Conservation (phyloP, 2,888 invertebrate species). For the Drosophila diplacantha region DNA sequence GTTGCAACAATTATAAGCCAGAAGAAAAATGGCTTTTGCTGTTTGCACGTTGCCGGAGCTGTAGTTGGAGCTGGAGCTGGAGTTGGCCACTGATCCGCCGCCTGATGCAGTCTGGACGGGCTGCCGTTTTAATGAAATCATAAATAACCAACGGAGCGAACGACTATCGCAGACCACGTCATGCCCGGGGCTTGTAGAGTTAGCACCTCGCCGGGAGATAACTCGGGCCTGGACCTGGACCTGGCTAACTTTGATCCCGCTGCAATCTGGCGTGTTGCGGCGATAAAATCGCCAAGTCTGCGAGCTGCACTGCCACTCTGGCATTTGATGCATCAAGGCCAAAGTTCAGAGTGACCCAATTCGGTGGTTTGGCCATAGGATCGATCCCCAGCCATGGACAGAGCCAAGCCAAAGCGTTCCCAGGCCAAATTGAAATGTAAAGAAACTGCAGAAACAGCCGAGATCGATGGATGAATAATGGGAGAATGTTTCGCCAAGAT, state of each 20-base stretch:
- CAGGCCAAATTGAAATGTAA: constrained; percentile 63
- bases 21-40: constrained; percentile 70
- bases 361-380: constrained; percentile 49
- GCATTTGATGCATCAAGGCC: constrained; percentile 57
- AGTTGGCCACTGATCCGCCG: constrained; percentile 72
- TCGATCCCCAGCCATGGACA: not conserved
- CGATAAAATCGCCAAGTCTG: constrained; percentile 60
- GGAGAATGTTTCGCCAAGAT: constrained; percentile 20
- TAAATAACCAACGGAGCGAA: constrained; percentile 69
- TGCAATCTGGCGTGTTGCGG: constrained; percentile 69
- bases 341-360: constrained; percentile 73
- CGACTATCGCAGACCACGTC: constrained; percentile 59
- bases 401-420: constrained; percentile 46
- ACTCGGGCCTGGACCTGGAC: constrained; percentile 42
- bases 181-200: constrained; percentile 68
- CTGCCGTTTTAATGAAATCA: constrained; percentile 77
- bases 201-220: constrained; percentile 65
- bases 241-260: constrained; percentile 67
- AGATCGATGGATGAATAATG: constrained; percentile 20
- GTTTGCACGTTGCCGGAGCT: constrained; percentile 71
- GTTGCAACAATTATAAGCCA: constrained; percentile 65
- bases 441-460: constrained; percentile 8
- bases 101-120: constrained; percentile 73
- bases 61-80: constrained; percentile 6
- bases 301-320: constrained; percentile 20